Evolutionary conservation across 37 sponge, comb jelly and placozoan species (phyloP).

Genomic region (Crambe crambe): DNA sequence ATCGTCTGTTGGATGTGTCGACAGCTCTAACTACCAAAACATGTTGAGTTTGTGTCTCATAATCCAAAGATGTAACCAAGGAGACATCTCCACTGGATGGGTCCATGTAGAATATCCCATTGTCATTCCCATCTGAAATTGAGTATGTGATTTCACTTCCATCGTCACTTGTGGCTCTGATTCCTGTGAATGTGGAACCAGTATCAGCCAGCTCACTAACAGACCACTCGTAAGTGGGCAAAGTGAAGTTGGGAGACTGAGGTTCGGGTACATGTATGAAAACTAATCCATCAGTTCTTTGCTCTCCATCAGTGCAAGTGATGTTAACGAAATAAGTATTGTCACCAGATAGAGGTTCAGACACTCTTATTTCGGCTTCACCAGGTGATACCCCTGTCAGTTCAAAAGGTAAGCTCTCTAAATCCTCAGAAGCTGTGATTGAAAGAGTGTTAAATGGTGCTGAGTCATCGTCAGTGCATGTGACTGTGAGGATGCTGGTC

Average conservation of each 20-base stretch:
- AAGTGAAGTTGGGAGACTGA: constrained; percentile 49
- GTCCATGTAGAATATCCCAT: constrained; percentile 57
- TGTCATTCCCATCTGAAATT: constrained; percentile 50
- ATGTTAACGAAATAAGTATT: constrained; percentile 41
- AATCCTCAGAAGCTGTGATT: constrained; percentile 5
- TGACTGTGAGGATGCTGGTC: constrained; percentile 34
- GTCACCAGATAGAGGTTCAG: constrained; percentile 20
- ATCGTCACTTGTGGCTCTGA: constrained; percentile 43
- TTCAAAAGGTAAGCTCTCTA: constrained; percentile 34
- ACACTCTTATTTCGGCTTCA: constrained; percentile 28
- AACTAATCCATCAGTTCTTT: constrained; percentile 16
- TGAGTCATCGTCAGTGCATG: constrained; percentile 59
- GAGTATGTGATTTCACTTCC: constrained; percentile 37
- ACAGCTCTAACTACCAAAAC: constrained; percentile 36
- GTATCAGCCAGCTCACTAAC: constrained; percentile 35
- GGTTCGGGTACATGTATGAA: constrained; percentile 66
- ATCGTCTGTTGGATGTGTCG: constrained; percentile 29
- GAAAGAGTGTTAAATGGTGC: constrained; percentile 25
- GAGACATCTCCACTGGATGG: constrained; percentile 43
- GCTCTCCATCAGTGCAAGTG: constrained; percentile 56
- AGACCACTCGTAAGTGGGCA: constrained; percentile 58
- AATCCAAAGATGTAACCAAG: constrained; percentile 44
- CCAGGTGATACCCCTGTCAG: not conserved
- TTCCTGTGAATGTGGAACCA: constrained; percentile 15
- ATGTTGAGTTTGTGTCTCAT: constrained; percentile 44